Base-by-base conservation (phyloP, 53 echinoderm and acorn worm genomes). In the Antedon mediterranea region DNA sequence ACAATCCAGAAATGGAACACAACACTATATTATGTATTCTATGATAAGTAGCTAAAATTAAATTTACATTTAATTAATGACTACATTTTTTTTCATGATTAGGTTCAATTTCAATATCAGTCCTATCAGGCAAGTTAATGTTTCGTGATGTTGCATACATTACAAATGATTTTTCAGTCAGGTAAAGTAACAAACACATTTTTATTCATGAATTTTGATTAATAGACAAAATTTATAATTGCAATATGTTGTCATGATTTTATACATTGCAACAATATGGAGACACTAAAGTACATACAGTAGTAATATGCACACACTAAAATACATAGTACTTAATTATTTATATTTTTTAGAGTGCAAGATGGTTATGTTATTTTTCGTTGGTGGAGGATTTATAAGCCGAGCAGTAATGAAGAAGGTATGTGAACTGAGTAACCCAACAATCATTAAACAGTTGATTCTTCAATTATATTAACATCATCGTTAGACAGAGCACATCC, bases 71-170 rank as follows among this genome's bases (percentile, higher is more conserved):
- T 82, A 4, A 71, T 30, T 18, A 30, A 33, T n/a, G 28, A 32
- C 32, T 77, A 14, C 32, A 13, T 23, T 43, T 57, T 44, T 33
- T 80, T 14, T 15, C 18, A 75, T 44, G 11, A n/a, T n/a, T 75
- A 94, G 94, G 94, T 20, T 91, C 94, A 77, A 88, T 94, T 71
- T 91, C 94, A 15, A 83, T 91, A 73, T 91, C 91, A 14, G 82
- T 91, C 5, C 78, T 94, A 32, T 91, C 94, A 11, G 94, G 94
- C 4, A 94, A 94, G 74, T 73, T 94, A 42, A 94, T 94, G 94
- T 87, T 94, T 34, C 76, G 91, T 73, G 94, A 94, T 83, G 89
- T 94, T 28, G 89, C 90, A 6, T 94, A 89, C 81, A 87, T 94
- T 34, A 94, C 90, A 7, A 83, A 79, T 74, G 94, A 94, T 80